Base-by-base conservation (phyloP, 2,888 invertebrate genomes). In the Salpingus planirostris region DNA sequence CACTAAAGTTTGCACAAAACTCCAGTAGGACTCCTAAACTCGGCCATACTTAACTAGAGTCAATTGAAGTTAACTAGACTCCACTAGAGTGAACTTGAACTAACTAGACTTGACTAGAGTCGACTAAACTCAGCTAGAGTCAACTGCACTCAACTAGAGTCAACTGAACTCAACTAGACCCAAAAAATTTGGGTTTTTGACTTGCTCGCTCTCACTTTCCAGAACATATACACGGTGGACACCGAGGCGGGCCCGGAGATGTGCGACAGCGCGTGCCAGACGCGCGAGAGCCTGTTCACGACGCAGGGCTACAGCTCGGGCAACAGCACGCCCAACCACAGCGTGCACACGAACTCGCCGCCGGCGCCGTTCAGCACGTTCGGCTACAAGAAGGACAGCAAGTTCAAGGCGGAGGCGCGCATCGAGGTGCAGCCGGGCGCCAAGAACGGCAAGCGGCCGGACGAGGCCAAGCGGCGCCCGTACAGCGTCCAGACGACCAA, bases 401-500 rank as follows among this genome's bases (percentile, higher is more conserved):
- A 60, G 40, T 74, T 71, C 55, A 65, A 71, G 36, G 75, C 76
- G 4, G 76, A 76, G 47, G 76, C 75, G 2, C 69, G 73, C 35
- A 76, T 76, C 41, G 74, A 76, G 49, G 68, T 77, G 60, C 67
- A 68, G 37, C 60, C 65, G 38, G 42, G 55, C 21, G 8, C 8
- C 18, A 29, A 23, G 6, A 37, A 27, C 11, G 28, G 27, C 23
- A 37, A 37, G 24, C 24, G 28, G 18, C 18, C 18, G 5, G 23
- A 23, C 23, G 18, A 5, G 18, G 23, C 5, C 11, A 5, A 10
- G 10, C 8, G 23, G 23, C 68, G 80, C 28, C 82, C 84, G 25
- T 84, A 81, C 65, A 84, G 86, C 65, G 79, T 78, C 36, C 81
- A 88, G 59, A 87, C 88, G 33, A 86, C 87, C 36, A 85, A 88